A percentile compares a stretch with the other conserved stretches of the same genome.
Evolutionary conservation across 2,113 vertebrate genomes (phyloP).

Genomic region (Halichoerus grypus): DNA sequence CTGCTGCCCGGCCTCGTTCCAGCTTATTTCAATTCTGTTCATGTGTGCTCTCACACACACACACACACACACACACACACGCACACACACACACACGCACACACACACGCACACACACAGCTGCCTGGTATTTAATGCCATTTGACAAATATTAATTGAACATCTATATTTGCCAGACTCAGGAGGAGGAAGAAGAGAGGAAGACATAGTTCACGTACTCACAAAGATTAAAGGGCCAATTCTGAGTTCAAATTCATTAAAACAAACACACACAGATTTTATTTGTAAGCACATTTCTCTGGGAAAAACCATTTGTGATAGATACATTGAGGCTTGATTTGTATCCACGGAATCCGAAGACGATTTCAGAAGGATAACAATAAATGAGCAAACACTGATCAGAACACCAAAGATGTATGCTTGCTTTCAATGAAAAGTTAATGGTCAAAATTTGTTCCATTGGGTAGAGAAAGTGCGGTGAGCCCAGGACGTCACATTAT

Average conservation of each 20-base stretch:
- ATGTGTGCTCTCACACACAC: not conserved
- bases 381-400: not conserved
- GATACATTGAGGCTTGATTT: not conserved
- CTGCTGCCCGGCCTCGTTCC: not conserved
- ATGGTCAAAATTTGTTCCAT: not conserved
- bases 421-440: not conserved
- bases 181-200: not conserved
- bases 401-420: not conserved
- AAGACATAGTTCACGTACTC: not conserved
- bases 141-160: not conserved
- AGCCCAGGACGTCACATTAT: not conserved
- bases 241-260: constrained; percentile 20
- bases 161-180: not conserved
- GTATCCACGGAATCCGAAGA: not conserved
- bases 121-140: not conserved
- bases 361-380: not conserved
- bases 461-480: not conserved
- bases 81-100: not conserved
- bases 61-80: not conserved
- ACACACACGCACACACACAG: not conserved
- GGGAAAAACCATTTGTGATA: not conserved
- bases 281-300: not conserved
- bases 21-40: not conserved
- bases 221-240: not conserved
- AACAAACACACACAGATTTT: not conserved